Base-by-base conservation (phyloP, 2,113 vertebrate species). In the Penelope pileata region DNA sequence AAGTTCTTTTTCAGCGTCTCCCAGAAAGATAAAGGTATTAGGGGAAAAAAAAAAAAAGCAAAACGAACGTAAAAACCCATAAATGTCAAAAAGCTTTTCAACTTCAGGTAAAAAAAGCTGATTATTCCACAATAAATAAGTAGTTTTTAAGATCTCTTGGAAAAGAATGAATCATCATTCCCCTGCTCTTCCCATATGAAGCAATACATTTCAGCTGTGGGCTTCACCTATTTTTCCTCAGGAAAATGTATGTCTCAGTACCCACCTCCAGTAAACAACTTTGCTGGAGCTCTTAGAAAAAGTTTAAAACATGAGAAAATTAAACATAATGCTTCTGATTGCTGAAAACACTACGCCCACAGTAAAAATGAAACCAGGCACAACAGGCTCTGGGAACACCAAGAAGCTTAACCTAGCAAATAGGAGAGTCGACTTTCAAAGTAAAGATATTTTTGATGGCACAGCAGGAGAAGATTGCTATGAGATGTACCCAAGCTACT, bases 251-350 rank as follows among this genome's bases (percentile, higher is more conserved):
- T 24, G 72, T 91, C 50, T 76, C 30, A 47, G 23, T 47, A 24
- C 29, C 9, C 48, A 63, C 29, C 18, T 88, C 79, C 93, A 66
- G 59, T 85, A 97, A 97, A 95, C 51, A 96, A 69, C 59, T 96
- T 74, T 90, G 36, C 56, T 89, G 10, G 27, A 81, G 43, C 21
- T 70, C 81, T 58, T 58, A 69, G 19, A 83, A 88, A 84, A 62
- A 88, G 45, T 80, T 86, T 87, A 38, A 56, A 96, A 80, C n/a
- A 53, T 29, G 75, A 79, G 36, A 96, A 95, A 95, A 96, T 93
- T 89, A 80, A 96, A 94, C 29, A 72, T 77, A 88, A 83, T 91
- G 42, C 42, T 50, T 93, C 66, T 0, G 0, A 58, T 95, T 83
- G 83, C 76, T 7, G 42, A 67, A 79, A 94, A 86, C 67, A 53